A percentile compares a stretch with the other conserved stretches of the same genome.
Conservation (phyloP, 2,113 vertebrate species). For the Poeciliopsis retropinna region DNA sequence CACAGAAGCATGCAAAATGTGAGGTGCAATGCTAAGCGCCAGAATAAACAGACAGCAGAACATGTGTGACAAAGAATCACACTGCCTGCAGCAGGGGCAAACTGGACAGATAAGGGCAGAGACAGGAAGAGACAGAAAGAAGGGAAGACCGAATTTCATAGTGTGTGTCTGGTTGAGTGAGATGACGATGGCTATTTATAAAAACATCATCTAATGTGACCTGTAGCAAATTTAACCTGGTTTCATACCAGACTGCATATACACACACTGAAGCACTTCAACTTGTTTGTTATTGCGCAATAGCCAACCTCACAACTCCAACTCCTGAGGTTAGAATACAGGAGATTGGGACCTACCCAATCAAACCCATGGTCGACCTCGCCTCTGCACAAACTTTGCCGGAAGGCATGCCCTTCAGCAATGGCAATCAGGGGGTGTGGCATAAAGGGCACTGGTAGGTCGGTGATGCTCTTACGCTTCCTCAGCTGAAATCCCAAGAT, state of each 20-base stretch:
- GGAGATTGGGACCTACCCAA: no score
- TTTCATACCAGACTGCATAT: slow-evolving; percentile 28
- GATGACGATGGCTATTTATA: slow-evolving; percentile 23
- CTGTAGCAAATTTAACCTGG: slow-evolving; percentile 43
- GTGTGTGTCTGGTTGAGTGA: slow-evolving; percentile 19
- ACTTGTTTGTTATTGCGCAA: no score
- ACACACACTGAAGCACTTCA: background rate
- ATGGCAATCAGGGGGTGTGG: no score
- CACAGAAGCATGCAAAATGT: slow-evolving; percentile 45
- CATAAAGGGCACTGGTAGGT: no score
- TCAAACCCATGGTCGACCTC: no score
- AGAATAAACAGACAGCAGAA: slow-evolving; percentile 43
- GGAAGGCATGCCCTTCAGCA: no score
- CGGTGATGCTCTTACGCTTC: no score
- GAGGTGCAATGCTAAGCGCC: slow-evolving; percentile 33
- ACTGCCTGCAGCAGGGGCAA: slow-evolving; percentile 37
- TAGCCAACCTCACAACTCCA: no score
- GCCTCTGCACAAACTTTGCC: no score
- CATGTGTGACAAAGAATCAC: slow-evolving; percentile 50
- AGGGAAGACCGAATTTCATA: slow-evolving; percentile 26
- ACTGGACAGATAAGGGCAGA: slow-evolving; percentile 37
- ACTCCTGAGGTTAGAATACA: no score
- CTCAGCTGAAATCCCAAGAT: no score
- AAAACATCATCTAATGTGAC: slow-evolving; percentile 29
- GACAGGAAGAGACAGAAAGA: slow-evolving; percentile 27